Percentiles rank a stretch among this genome's conserved stretches.
Conservation (phyloP, 2,888 invertebrate species). For the Drosophila neotestacea region DNA sequence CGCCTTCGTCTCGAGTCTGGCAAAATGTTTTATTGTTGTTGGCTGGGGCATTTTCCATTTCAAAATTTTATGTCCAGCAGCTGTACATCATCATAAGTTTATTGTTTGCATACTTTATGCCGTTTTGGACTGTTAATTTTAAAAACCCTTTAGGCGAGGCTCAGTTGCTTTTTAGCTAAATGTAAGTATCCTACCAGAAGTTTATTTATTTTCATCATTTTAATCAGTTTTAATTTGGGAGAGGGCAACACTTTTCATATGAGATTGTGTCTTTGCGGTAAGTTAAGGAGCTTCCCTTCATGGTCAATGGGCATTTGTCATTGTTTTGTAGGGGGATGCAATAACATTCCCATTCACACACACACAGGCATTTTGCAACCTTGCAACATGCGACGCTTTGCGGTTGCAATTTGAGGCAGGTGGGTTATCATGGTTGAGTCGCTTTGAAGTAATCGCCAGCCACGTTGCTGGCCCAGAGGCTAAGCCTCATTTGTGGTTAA, state of each 20-base stretch:
- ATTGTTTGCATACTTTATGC: constrained; percentile 61
- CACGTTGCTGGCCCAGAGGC: constrained; percentile 63
- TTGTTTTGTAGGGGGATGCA: constrained; percentile 41
- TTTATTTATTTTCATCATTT: constrained; percentile 25
- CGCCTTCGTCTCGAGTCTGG: constrained; percentile 26
- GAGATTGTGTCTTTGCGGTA: constrained; percentile 37
- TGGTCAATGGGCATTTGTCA: constrained; percentile 46
- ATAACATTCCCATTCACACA: constrained; percentile 7
- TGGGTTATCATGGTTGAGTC: constrained; percentile 25
- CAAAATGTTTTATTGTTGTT: constrained; percentile 64
- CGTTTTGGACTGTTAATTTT: constrained; percentile 48
- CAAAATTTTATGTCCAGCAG: constrained; percentile 66
- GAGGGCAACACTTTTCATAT: constrained; percentile 11
- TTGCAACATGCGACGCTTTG: constrained; percentile 21
- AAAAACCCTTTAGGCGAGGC: constrained; percentile 35
- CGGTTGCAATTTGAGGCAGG: constrained; percentile 39
- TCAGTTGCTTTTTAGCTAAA: constrained; percentile 7
- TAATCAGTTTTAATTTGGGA: constrained; percentile 1
- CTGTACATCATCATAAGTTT: constrained; percentile 71
- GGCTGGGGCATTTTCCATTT: constrained; percentile 44
- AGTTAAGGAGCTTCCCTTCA: constrained; percentile 22
- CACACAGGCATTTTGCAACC: background rate
- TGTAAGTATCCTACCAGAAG: background rate
- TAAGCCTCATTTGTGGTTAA: constrained; percentile 80
- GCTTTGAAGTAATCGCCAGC: constrained; percentile 69